Conservation (phyloP, 2,797 vertebrate genomes). For the Phataginus tricuspis region DNA sequence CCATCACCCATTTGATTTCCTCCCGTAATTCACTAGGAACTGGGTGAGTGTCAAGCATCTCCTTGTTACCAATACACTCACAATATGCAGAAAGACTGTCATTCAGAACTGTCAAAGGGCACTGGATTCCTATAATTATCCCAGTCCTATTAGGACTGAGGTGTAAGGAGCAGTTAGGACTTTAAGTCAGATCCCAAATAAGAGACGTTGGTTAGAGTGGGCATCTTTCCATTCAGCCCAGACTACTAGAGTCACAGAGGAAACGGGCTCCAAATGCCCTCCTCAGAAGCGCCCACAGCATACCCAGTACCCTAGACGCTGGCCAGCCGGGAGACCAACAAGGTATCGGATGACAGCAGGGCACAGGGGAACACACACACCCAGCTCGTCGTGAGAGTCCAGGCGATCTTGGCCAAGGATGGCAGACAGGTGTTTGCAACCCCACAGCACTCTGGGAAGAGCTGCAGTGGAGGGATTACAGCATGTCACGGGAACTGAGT, state of each 20-base stretch:
- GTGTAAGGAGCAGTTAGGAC: background rate
- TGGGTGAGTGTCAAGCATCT: accelerated
- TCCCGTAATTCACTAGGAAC: background rate
- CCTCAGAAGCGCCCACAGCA: accelerated
- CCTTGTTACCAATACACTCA: accelerated
- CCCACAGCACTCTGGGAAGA: accelerated
- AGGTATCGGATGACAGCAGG: accelerated
- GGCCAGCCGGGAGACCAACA: background rate
- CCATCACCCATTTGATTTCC: accelerated
- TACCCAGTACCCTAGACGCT: background rate
- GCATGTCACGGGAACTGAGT: background rate
- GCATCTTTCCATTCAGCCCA: background rate
- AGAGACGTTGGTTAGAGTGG: background rate
- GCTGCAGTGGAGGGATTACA: accelerated
- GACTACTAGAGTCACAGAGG: background rate
- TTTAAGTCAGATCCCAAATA: accelerated
- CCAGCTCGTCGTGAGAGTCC: accelerated
- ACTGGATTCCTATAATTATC: accelerated
- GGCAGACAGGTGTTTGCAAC: background rate
- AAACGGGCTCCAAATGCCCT: accelerated
- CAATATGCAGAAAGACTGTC: accelerated
- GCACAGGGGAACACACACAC: accelerated
- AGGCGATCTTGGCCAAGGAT: accelerated
- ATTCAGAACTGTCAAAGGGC: accelerated
- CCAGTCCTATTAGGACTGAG: accelerated